Conservation (phyloP, 2,888 invertebrate genomes). For the Norana najaformis region DNA sequence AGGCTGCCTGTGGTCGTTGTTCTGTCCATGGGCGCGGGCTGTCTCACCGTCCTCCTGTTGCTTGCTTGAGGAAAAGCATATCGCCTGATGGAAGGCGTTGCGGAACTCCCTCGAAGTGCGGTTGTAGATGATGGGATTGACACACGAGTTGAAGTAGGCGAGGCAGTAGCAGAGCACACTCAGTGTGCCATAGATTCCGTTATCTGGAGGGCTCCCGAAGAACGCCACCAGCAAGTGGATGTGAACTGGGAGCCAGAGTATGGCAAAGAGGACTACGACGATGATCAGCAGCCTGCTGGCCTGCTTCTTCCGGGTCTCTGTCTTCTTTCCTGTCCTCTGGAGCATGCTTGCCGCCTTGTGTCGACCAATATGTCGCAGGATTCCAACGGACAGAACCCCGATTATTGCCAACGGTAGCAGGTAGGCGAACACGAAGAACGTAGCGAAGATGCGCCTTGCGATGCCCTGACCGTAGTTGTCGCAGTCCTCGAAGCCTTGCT, state of each 20-base stretch:
- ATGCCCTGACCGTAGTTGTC: constrained; percentile 37
- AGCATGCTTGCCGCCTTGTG: constrained; percentile 28
- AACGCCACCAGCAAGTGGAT: constrained; percentile 35
- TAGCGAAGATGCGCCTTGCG: constrained; percentile 47
- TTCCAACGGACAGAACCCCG: constrained; percentile 53
- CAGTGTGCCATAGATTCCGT: constrained; percentile 38
- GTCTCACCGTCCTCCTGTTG: neutral
- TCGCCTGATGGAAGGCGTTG: constrained; percentile 43
- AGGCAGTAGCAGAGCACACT: constrained; percentile 43
- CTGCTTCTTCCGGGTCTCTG: constrained; percentile 26
- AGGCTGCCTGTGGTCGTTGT: neutral
- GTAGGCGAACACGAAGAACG: constrained; percentile 81
- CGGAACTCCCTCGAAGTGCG: constrained; percentile 46
- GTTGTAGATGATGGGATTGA: constrained; percentile 48
- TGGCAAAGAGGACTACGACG: constrained; percentile 37
- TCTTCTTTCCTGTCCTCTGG: neutral
- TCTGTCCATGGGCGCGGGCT: neutral
- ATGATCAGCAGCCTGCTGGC: constrained; percentile 35
- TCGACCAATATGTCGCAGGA: constrained; percentile 35
- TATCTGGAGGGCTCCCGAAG: constrained; percentile 30
- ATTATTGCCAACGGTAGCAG: constrained; percentile 83
- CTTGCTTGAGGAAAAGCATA: constrained; percentile 28
- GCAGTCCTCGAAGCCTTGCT: constrained; percentile 34
- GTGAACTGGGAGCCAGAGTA: constrained; percentile 38
- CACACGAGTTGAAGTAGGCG: constrained; percentile 47